Evolutionary conservation across 1,140 invertebrate genomes (phyloP).

Genomic region (Cyrtorhinus lividipennis): DNA sequence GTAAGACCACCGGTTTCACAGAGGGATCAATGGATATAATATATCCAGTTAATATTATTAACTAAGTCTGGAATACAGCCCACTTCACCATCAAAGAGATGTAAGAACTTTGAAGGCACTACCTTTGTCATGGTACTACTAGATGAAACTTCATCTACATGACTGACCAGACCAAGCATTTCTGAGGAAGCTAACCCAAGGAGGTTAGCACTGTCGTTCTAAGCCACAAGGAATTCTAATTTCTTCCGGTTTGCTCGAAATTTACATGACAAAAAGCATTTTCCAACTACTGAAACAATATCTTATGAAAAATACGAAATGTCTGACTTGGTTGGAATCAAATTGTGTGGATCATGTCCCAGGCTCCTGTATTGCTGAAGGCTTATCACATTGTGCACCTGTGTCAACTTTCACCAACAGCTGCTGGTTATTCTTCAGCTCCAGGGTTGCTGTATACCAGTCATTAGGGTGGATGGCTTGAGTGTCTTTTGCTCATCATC

Average conservation of each 20-base stretch:
- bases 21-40: slow-evolving; percentile 10
- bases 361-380: slow-evolving; percentile 2
- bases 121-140: neutral
- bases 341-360: slow-evolving; percentile 1
- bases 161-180: slow-evolving; percentile 1
- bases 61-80: slow-evolving; percentile 9
- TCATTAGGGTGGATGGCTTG: neutral
- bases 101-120: neutral
- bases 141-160: slow-evolving; percentile 3
- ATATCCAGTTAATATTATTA: too few relatives aligned
- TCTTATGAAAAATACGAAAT: slow-evolving; percentile 2
- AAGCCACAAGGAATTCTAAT: slow-evolving; percentile 8
- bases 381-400: slow-evolving; percentile 2
- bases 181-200: slow-evolving; percentile 1
- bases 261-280: neutral
- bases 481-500: neutral
- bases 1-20: slow-evolving; percentile 11
- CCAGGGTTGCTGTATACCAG: slow-evolving; percentile 3
- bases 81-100: slow-evolving; percentile 13
- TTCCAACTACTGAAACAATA: slow-evolving; percentile 4
- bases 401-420: slow-evolving; percentile 4
- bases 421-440: slow-evolving; percentile 5
- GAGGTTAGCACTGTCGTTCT: slow-evolving; percentile 11
- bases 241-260: slow-evolving; percentile 2
- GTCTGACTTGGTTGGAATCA: neutral